Base-by-base conservation (phyloP, 2,797 vertebrate species). In the Myripristis jacobus region DNA sequence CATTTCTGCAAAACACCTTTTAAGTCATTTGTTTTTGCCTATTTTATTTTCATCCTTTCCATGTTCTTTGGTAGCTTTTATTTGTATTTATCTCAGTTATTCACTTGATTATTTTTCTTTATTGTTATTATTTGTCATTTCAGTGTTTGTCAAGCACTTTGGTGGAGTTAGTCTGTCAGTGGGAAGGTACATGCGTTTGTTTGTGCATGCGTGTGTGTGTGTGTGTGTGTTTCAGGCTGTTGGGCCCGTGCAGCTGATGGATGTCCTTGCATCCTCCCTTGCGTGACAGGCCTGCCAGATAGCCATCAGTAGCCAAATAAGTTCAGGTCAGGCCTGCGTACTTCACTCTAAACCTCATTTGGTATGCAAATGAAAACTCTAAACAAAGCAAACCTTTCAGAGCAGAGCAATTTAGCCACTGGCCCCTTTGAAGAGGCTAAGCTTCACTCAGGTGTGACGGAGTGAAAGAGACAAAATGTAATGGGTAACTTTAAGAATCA, bases 291-390 rank as follows among this genome's bases (percentile, higher is more conserved):
- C 71, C 25, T 57, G 57, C 61, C 85, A 90, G 94, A 95, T 95
- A 92, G 79, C 79, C 88, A 95, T 95, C 93, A 90, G 87, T 94
- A 95, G 67, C 85, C 94, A 95, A 95, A 95, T 94, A 82, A 94
- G 89, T 81, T 87, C 81, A 85, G 90, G 82, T 89, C 89, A 87
- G 87, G 89, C 82, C 83, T 78, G 77, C 66, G 85, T 67, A 83
- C 83, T 90, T 87, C 86, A 86, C 59, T 91, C 88, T 86, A 73
- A 75, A 75, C 80, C 92, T 94, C 83, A 94, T 95, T 95, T 95
- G 94, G 81, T 84, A 93, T 94, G 90, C 94, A 95, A 95, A 95
- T 93, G 83, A 83, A 61, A 80, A 70, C 71, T 73, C 84, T 75
- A 87, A 92, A 94, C 93, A 94, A 94, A 93, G 93, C 89, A 84